Evolutionary conservation across 2,888 invertebrate genomes (phyloP).

Genomic region (Hypercompe scribonia): DNA sequence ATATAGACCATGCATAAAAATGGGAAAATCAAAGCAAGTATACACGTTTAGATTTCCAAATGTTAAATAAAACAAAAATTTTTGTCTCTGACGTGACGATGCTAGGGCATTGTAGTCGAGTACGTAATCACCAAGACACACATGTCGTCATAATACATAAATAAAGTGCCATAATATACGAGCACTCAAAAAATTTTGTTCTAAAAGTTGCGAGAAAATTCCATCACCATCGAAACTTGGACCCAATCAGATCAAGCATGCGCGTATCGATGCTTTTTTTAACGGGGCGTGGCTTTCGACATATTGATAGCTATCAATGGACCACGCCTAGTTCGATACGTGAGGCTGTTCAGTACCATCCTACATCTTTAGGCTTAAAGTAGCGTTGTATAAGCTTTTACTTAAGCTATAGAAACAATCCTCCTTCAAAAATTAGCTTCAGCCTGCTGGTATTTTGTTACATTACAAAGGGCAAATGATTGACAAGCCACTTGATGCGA

Average conservation of each 20-base stretch:
- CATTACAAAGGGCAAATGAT: too few species aligned
- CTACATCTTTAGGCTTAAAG: background rate
- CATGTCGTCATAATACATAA: background rate
- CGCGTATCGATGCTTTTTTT: constrained; percentile 62
- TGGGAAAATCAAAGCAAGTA: too few species aligned
- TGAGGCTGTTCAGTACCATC: background rate
- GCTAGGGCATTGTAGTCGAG: background rate
- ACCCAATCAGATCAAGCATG: constrained; percentile 62
- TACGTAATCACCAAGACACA: background rate
- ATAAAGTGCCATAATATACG: background rate
- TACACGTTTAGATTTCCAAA: too few species aligned
- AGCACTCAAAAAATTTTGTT: background rate
- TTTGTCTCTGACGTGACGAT: background rate
- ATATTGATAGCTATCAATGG: constrained; percentile 60
- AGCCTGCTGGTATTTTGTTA: too few species aligned
- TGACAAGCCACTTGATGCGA: too few species aligned
- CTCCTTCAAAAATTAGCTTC: too few species aligned
- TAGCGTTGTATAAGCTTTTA: background rate
- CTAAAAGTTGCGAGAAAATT: background rate
- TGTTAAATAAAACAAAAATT: background rate
- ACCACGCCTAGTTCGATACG: constrained; percentile 57
- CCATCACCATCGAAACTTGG: constrained; percentile 16
- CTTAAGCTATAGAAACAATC: background rate
- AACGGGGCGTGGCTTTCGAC: constrained; percentile 64
- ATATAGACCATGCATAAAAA: too few species aligned